phyloP scores from a whole-genome alignment of 30 jellyfish, hydroid and myxozoan species.

The Mastigias papua region DNA sequence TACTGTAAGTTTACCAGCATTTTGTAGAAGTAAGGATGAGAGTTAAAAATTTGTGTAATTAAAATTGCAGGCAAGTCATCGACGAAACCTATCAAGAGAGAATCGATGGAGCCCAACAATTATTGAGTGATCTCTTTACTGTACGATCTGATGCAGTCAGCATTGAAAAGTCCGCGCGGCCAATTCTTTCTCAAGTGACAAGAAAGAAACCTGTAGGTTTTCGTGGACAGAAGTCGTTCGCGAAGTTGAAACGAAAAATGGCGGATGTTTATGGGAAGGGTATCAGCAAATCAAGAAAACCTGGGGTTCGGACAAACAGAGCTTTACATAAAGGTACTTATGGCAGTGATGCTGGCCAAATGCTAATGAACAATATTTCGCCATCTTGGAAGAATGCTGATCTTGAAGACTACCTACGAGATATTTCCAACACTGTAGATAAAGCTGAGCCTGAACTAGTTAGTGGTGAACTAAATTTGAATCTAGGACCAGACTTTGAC shows the following conservation, averaged over 20 bases:
- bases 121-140: constrained; percentile 28
- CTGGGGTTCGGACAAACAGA: background rate
- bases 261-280: background rate
- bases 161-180: constrained; percentile 43
- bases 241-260: background rate
- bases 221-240: background rate
- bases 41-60: too few species aligned
- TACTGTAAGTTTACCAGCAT: too few species aligned
- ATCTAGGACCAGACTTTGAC: background rate
- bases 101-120: constrained; percentile 58
- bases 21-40: too few species aligned
- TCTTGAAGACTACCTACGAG: constrained; percentile 18
- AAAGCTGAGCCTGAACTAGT: background rate
- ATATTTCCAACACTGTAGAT: background rate
- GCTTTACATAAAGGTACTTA: background rate
- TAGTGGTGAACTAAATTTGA: background rate
- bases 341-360: background rate
- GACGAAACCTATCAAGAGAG: constrained; percentile 58
- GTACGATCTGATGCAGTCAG: constrained; percentile 44
- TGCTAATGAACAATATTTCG: constrained; percentile 40
- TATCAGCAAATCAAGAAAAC: background rate
- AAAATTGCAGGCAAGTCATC: constrained; percentile 20
- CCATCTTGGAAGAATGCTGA: constrained; percentile 62
- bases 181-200: background rate
- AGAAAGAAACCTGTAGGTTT: background rate